Base-by-base conservation (phyloP, 2,888 invertebrate genomes). In the Theretra japonica region DNA sequence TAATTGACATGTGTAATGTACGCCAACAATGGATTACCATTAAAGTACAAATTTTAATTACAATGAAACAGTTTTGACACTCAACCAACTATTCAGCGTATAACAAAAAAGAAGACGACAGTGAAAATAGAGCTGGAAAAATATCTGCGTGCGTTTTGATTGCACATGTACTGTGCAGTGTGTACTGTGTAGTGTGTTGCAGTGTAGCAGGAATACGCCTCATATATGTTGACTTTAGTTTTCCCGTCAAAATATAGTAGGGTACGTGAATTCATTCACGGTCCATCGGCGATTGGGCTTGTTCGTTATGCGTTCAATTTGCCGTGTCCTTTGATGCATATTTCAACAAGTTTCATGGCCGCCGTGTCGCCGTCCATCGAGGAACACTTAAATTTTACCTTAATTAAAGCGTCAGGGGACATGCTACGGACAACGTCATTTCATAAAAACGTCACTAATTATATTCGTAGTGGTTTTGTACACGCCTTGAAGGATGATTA, bases 281-380 rank as follows among this genome's bases (percentile, higher is more conserved):
- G 79, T 80, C 76, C 82, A 85, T 80, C 80, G 78, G 80, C 79
- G 76, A 83, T 80, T 75, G 75, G 73, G 80, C 75, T 75, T 81
- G 82, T 79, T 77, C 80, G 82, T 82, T 82, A 85, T 85, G 80
- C 86, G 82, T 87, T 85, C 82, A 84, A 85, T 87, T 86, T 84
- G 74, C 78, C 76, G 77, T 71, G 84, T 86, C 85, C 84, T 88
- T 88, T 88, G 88, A 88, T 88, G 84, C 86, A 88, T 88, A 87
- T 88, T 88, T 86, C 83, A 87, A 82, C 84, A 85, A 85, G 82
- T 85, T 83, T 80, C 80, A 82, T 82, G 76, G 78, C 77, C 73
- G 76, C 74, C 75, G 75, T 76, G 70, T 72, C 68, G 70, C 69
- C 59, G 75, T 75, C 75, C 73, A 74, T 71, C 72, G 72, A 15